Base-by-base conservation (phyloP, 2,113 vertebrate species). In the Dicaeum eximium region DNA sequence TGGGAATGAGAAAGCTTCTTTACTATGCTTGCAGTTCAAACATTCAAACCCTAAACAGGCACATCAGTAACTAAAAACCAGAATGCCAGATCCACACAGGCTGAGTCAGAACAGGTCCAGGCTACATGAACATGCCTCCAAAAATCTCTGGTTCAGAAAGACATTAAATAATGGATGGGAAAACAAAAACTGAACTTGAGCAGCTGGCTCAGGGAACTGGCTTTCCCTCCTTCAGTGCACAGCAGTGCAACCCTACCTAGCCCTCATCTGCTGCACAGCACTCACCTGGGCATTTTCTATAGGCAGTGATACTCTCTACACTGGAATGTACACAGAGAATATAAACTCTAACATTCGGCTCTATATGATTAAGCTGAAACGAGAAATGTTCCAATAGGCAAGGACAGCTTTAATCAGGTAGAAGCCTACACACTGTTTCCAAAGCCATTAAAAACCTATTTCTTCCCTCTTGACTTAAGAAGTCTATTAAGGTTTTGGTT, bases 401-500 rank as follows among this genome's bases (percentile, higher is more conserved):
- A 77, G n/a, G 66, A 33, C 48, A 85, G 79, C 72, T 88, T 92
- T 66, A 33, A 80, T 71, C 93, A 78, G 58, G 58, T 47, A 65
- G 70, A 64, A 81, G 22, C 57, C 66, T 45, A 71, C 64, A 31
- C 31, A 33, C n/a, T 38, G 7, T 64, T 88, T 81, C 42, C 37
- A 83, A 86, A 88, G 33, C 65, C 65, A 86, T 72, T 57, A 80
- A 86, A 77, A 93, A 80, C 38, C 57, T 54, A 28, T 80, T 95
- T 78, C 77, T 82, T 81, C n/a, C 62, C 33, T 80, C 58, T n/a
- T 66, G 74, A 86, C 75, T 75, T 45, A 50, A 56, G 71, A 35
- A 81, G 45, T 80, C 25, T 50, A 17, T 83, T 28, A 50, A 64
- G 16, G 50, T 86, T 91, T 74, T 60, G 35, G 7, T 83, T 69